A percentile compares a stretch with the other conserved stretches of the same genome.
These are phyloP conservation scores for Metopolophium dirhodum DNA, from an alignment of 1,140 invertebrate genomes.

Conservation along the genomic window DNA sequence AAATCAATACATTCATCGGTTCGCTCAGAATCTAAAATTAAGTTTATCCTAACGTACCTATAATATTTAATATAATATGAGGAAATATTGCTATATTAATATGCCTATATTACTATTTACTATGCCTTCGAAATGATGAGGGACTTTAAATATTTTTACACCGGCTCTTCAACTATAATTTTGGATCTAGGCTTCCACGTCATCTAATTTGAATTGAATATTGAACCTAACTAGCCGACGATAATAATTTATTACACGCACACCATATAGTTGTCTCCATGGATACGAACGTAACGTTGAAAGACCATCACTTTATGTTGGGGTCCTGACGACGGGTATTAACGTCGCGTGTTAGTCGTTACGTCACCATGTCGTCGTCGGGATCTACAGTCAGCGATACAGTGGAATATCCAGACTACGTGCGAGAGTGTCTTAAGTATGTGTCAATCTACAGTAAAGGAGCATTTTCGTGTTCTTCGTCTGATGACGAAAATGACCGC, in stretches of 20 bases:
- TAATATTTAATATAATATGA: too few species aligned
- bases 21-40: too few species aligned
- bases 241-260: background rate
- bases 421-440: background rate
- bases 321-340: background rate
- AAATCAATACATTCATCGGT: too few species aligned
- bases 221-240: too few species aligned
- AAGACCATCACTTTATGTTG: background rate
- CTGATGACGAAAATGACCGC: background rate
- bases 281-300: background rate
- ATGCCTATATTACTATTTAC: too few species aligned
- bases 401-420: background rate
- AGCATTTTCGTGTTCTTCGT: background rate
- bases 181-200: too few species aligned
- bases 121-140: too few species aligned
- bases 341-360: background rate
- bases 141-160: too few species aligned
- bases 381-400: background rate
- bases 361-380: background rate
- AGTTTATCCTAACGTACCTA: too few species aligned
- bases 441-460: background rate
- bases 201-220: too few species aligned
- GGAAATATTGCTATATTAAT: too few species aligned
- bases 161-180: too few species aligned
- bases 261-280: background rate